Evolutionary conservation across 2,888 invertebrate genomes (phyloP).

Genomic region (Nemotelus pantherinus): DNA sequence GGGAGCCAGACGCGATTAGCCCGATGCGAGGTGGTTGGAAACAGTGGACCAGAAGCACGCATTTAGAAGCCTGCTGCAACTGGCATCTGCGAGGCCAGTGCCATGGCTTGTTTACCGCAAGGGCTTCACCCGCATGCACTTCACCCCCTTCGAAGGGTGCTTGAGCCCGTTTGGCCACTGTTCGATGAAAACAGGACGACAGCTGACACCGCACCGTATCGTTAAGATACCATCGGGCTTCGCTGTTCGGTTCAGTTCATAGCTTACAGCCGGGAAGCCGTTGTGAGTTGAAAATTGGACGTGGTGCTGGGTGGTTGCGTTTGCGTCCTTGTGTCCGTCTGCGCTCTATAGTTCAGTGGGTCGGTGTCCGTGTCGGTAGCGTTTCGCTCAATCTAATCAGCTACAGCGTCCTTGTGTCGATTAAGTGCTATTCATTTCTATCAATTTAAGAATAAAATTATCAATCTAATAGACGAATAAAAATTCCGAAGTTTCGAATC

Average conservation of each 20-base stretch:
- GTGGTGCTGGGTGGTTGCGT: slow-evolving; percentile 18
- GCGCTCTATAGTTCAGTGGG: slow-evolving; percentile 22
- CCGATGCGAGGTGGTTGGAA: neutral
- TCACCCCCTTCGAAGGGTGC: slow-evolving; percentile 2
- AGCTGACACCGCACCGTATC: slow-evolving; percentile 20
- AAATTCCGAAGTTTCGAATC: too few species aligned
- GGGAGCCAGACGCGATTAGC: neutral
- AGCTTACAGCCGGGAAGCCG: neutral
- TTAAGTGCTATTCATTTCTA: too few species aligned
- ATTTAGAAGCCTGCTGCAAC: slow-evolving; percentile 2
- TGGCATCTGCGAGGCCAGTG: slow-evolving; percentile 21
- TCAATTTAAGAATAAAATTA: too few species aligned
- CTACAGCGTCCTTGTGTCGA: too few species aligned
- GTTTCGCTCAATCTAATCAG: neutral
- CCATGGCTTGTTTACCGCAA: neutral
- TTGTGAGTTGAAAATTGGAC: neutral
- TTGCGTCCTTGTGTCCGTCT: slow-evolving; percentile 31
- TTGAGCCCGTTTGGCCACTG: neutral
- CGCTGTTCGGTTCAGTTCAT: neutral
- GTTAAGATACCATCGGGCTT: neutral
- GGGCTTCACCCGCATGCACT: slow-evolving; percentile 1
- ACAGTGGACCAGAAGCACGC: neutral
- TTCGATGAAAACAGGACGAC: slow-evolving; percentile 36
- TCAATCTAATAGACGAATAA: too few species aligned
- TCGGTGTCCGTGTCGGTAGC: slow-evolving; percentile 7